phyloP scores from a whole-genome alignment of 2,888 invertebrate species.

The Rhingia rostrata region DNA sequence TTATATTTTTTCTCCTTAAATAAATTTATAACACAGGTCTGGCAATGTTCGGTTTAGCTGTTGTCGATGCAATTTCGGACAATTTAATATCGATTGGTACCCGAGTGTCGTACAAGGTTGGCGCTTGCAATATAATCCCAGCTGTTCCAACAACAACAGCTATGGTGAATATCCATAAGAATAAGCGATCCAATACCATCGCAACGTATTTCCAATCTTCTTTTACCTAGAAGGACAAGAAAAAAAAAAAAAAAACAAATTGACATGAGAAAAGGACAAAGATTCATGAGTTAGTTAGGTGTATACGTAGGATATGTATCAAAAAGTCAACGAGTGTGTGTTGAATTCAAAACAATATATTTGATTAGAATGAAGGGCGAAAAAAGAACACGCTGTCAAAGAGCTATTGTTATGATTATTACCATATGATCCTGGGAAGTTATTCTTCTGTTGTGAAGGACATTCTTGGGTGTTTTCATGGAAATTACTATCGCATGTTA shows the following conservation, averaged over 20 bases:
- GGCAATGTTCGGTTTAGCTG: constrained; percentile 89
- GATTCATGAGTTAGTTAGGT: not conserved
- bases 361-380: constrained; percentile 27
- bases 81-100: constrained; percentile 93
- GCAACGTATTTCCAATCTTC: constrained; percentile 99
- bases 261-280: constrained; percentile 10
- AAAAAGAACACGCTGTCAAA: constrained; percentile 17
- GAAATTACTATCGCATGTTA: not conserved
- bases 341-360: constrained; percentile 27
- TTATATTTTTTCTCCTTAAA: constrained; percentile 17
- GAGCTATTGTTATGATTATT: constrained; percentile 21
- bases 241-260: constrained; percentile 20
- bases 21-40: constrained; percentile 82
- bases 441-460: constrained; percentile 1
- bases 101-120: constrained; percentile 95
- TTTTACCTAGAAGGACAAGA: constrained; percentile 88
- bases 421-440: constrained; percentile 6
- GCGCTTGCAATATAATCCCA: constrained; percentile 96
- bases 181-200: constrained; percentile 97
- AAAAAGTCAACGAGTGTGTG: not conserved
- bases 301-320: not conserved
- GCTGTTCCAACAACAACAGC: constrained; percentile 97
- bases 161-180: constrained; percentile 98
- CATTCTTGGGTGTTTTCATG: not conserved
- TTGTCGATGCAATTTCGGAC: constrained; percentile 94